Percentiles rank a stretch among this genome's conserved stretches.
Conservation (phyloP, 2,888 invertebrate species). For the Volucella zonaria region DNA sequence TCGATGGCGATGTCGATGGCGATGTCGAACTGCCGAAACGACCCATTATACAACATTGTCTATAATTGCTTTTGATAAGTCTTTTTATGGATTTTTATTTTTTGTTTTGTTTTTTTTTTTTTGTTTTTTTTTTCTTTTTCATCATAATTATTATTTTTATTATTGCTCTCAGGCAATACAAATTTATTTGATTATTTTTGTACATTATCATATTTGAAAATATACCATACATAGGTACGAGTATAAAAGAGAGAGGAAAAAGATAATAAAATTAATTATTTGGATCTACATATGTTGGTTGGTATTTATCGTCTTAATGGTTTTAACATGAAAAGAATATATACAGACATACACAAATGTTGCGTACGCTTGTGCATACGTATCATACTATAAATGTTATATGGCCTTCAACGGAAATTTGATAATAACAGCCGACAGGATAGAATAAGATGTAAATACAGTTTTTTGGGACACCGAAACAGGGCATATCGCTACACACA, state of each 20-base stretch:
- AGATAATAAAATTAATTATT: constrained; percentile 60
- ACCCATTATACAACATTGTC: constrained; percentile 69
- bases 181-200: constrained; percentile 67
- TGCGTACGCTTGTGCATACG: background rate
- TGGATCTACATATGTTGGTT: constrained; percentile 55
- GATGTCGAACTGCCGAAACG: constrained; percentile 63
- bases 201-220: constrained; percentile 53
- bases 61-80: constrained; percentile 71
- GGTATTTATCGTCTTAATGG: constrained; percentile 46
- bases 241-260: constrained; percentile 20
- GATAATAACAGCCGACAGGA: constrained; percentile 13
- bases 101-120: constrained; percentile 21
- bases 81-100: constrained; percentile 54
- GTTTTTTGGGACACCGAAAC: background rate
- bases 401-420: background rate
- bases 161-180: constrained; percentile 58
- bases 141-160: constrained; percentile 67
- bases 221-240: constrained; percentile 2
- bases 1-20: constrained; percentile 47
- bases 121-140: constrained; percentile 32
- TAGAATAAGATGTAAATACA: background rate
- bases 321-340: background rate
- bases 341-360: too few relatives aligned
- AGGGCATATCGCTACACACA: constrained; percentile 3
- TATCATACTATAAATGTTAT: background rate